Conservation (phyloP, 2,888 invertebrate species). For the Chloroclystis v-ata region DNA sequence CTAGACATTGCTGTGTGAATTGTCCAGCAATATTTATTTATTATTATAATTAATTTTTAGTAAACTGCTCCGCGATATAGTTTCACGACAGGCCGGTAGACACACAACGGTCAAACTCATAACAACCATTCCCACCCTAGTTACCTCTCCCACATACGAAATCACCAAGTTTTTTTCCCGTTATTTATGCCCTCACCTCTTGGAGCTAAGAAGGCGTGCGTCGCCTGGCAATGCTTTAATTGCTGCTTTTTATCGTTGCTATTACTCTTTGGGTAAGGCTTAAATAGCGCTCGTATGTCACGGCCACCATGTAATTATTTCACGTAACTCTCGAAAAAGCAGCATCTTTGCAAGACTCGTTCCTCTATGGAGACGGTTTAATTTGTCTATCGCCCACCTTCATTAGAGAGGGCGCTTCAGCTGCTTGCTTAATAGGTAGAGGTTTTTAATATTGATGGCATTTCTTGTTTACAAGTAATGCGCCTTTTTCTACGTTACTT, state of each 20-base stretch:
- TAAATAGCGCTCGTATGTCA: slow-evolving; percentile 75
- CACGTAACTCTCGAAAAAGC: slow-evolving; percentile 68
- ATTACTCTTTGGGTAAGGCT: slow-evolving; percentile 70
- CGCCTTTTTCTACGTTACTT: too few species aligned
- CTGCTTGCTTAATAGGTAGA: slow-evolving; percentile 21
- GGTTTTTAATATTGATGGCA: slow-evolving; percentile 15
- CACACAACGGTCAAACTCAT: too few species aligned
- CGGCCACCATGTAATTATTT: slow-evolving; percentile 74
- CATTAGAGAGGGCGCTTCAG: slow-evolving; percentile 41
- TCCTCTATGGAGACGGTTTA: slow-evolving; percentile 53
- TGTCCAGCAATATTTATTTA: too few species aligned
- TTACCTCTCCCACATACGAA: slow-evolving; percentile 1
- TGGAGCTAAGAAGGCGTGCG: slow-evolving; percentile 74
- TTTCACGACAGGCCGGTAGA: too few species aligned
- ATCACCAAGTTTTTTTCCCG: slow-evolving; percentile 26
- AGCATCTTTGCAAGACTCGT: slow-evolving; percentile 46
- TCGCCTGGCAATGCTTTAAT: slow-evolving; percentile 76
- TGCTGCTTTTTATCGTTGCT: slow-evolving; percentile 71
- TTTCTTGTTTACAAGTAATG: background rate
- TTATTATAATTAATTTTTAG: too few species aligned
- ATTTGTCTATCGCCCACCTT: slow-evolving; percentile 60
- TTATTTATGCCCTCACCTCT: slow-evolving; percentile 36
- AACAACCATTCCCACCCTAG: background rate
- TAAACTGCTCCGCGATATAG: too few species aligned
- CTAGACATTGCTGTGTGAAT: too few species aligned